Conservation (phyloP, 2,888 invertebrate genomes). For the Drosophila rellima region DNA sequence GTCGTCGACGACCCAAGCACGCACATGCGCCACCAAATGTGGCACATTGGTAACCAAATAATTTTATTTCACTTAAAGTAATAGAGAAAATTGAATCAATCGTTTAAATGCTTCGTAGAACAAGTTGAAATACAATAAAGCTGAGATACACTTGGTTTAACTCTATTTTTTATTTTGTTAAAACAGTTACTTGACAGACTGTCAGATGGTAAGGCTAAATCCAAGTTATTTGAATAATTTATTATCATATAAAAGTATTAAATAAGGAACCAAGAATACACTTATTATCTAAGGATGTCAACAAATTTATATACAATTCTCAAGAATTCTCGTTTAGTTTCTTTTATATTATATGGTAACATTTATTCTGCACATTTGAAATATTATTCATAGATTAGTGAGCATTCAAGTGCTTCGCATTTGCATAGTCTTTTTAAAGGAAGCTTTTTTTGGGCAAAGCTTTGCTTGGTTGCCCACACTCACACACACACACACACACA, state of each 20-base stretch:
- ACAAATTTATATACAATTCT: not conserved
- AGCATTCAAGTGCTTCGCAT: conserved; percentile 28
- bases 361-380: not conserved
- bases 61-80: not conserved
- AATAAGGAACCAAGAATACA: not conserved
- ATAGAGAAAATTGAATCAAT: not conserved
- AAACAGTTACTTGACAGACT: conserved; percentile 1
- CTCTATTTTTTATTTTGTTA: too few species aligned
- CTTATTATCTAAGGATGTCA: too few species aligned
- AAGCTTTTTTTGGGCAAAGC: conserved; percentile 40
- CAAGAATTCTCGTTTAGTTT: not conserved
- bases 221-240: too few species aligned
- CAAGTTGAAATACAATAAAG: too few species aligned
- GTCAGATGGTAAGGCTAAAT: not conserved
- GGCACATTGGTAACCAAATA: conserved; percentile 31
- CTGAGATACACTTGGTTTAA: too few species aligned
- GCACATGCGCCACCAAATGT: conserved; percentile 31
- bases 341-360: not conserved
- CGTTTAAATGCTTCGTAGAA: too few species aligned
- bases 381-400: conserved; percentile 4
- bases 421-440: conserved; percentile 26
- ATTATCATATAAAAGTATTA: too few species aligned
- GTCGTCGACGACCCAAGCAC: conserved; percentile 28
- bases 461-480: conserved; percentile 11
- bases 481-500: too few species aligned